Percentiles rank a stretch among this genome's conserved stretches.
phyloP scores from a whole-genome alignment of 2,113 vertebrate genomes.

The Corynorhinus townsendii region DNA sequence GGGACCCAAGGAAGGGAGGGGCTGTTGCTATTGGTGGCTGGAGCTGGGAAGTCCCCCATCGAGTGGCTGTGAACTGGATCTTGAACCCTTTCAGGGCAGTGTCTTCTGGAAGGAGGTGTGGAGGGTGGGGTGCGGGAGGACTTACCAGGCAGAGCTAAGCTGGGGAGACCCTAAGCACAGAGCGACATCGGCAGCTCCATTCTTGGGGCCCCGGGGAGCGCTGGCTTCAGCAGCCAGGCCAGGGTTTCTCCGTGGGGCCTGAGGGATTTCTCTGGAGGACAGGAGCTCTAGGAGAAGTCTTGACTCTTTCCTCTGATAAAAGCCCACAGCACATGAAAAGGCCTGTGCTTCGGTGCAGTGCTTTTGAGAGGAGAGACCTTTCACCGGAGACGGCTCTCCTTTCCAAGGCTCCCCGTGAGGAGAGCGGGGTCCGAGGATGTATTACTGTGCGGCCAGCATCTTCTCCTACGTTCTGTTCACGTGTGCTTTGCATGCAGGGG shows the following conservation, averaged over 20 bases:
- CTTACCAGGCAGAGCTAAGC: background rate
- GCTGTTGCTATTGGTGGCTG: accelerated
- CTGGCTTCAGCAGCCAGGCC: background rate
- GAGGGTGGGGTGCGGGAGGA: background rate
- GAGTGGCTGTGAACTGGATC: background rate
- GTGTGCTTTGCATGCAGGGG: accelerated
- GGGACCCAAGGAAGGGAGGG: background rate
- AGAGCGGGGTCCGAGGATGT: background rate
- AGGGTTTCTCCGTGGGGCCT: background rate
- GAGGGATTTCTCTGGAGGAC: background rate
- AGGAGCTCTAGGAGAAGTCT: background rate
- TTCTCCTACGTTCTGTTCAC: background rate
- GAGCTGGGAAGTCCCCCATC: no score
- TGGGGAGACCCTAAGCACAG: background rate
- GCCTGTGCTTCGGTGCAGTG: accelerated
- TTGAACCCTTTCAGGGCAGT: background rate
- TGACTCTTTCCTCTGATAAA: background rate
- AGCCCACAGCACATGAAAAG: background rate
- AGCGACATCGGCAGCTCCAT: background rate
- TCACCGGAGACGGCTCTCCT: background rate
- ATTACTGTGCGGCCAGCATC: accelerated
- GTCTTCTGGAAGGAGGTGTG: background rate
- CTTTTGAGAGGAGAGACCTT: background rate
- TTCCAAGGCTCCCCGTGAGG: background rate
- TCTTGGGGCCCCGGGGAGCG: accelerated